Base-by-base conservation (phyloP, 2,113 vertebrate genomes). In the Heterochromis multidens region DNA sequence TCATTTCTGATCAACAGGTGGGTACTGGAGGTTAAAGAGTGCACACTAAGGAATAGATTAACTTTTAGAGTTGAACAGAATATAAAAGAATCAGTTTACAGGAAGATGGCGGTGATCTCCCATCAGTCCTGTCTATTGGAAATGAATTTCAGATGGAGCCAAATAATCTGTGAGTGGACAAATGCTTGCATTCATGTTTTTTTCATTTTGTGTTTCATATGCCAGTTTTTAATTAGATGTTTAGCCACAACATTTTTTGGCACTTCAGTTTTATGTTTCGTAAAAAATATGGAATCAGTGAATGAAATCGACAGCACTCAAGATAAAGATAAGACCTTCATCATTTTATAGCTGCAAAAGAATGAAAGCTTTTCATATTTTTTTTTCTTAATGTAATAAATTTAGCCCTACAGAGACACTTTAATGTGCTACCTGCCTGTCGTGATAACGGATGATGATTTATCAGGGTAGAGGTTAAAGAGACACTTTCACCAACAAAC, bases 401-500 rank as follows among this genome's bases (percentile, higher is more conserved):
- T 43, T 11, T 33, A 12, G 49, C 43, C 35, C 16, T 49, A 21
- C 19, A 9, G 7, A 74, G 78, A 70, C n/a, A 46, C 6, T 54
- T 80, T 72, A 27, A 78, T 84, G 29, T 29, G 13, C 43, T 14
- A 14, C 40, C 74, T 88, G 82, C 80, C 81, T 72, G 84, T 67
- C n/a, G n/a, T n/a, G n/a, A 2, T 10, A 57, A 33, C 40, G 74
- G 54, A 40, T 65, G 25, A 57, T 79, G 56, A 83, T 87, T 84
- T 79, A 63, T 88, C 43, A 77, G 72, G 43, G 35, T 27, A 54
- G 76, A 85, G 81, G 65, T 83, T 59, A 89, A 74, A 78, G 77
- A 76, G 82, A 85, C 80, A 5, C 74, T 80, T 67, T 77, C 80
- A 83, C 81, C 62, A 63, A 52, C 84, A 65, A 91, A 87, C 46